phyloP scores from a whole-genome alignment of 2,888 invertebrate species.

The Adela reaumurella region DNA sequence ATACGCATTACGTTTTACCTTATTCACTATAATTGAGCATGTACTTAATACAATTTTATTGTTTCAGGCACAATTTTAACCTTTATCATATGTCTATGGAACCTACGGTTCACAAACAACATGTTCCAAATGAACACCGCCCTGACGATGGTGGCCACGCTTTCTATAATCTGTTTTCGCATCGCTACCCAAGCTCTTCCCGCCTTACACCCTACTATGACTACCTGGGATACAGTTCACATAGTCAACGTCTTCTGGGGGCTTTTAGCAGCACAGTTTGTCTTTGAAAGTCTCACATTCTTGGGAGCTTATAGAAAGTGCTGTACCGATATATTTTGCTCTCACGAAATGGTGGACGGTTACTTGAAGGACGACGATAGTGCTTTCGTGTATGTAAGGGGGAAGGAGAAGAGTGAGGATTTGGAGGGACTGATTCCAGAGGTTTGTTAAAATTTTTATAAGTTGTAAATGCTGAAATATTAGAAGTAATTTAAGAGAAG shows the following conservation, averaged over 20 bases:
- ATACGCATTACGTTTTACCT: no score
- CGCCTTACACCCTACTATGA: slow-evolving; percentile 18
- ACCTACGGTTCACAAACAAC: slow-evolving; percentile 34
- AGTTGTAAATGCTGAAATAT: no score
- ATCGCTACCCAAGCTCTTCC: slow-evolving; percentile 23
- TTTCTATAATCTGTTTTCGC: slow-evolving; percentile 28
- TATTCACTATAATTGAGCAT: no score
- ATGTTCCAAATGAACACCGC: slow-evolving; percentile 26
- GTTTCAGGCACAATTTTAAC: slow-evolving; percentile 34
- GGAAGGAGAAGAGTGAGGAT: slow-evolving; percentile 40
- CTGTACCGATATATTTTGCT: slow-evolving; percentile 9
- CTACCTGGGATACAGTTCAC: slow-evolving; percentile 27
- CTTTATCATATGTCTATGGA: slow-evolving; percentile 29
- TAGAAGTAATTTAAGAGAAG: no score
- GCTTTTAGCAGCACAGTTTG: slow-evolving; percentile 26
- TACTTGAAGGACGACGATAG: slow-evolving; percentile 13
- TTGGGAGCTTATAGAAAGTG: slow-evolving; percentile 27
- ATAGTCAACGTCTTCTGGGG: slow-evolving; percentile 40
- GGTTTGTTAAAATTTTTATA: neutral
- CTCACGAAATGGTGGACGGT: neutral
- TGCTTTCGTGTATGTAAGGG: slow-evolving; percentile 32
- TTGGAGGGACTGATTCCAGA: slow-evolving; percentile 8
- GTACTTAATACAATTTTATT: no score
- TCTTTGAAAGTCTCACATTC: slow-evolving; percentile 33
- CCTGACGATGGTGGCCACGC: slow-evolving; percentile 24